Conservation (phyloP, 2,888 invertebrate species). For the Aproaerema taeniolella region DNA sequence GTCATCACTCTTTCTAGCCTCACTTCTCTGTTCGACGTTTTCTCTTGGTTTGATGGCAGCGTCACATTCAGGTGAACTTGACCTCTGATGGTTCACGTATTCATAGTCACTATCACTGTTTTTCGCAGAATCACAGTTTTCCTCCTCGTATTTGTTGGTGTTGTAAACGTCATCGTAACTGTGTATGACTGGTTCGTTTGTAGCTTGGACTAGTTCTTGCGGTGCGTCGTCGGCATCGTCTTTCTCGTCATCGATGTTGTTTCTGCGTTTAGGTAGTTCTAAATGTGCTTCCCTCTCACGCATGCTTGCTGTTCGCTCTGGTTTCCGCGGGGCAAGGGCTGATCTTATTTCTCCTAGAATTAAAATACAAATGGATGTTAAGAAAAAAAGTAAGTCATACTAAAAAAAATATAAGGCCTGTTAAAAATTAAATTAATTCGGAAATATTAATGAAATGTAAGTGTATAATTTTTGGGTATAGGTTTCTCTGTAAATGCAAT, state of each 20-base stretch:
- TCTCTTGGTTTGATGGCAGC: constrained; percentile 71
- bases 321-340: constrained; percentile 88
- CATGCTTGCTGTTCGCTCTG: constrained; percentile 91
- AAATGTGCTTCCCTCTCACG: constrained; percentile 84
- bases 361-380: constrained; percentile 13
- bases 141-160: constrained; percentile 64
- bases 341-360: constrained; percentile 87
- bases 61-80: constrained; percentile 83
- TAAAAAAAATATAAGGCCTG: constrained; percentile 7
- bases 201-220: constrained; percentile 63
- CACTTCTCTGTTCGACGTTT: constrained; percentile 38
- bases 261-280: constrained; percentile 74
- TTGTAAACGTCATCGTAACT: constrained; percentile 72
- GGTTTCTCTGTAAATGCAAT: too few relatives aligned
- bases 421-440: too few relatives aligned
- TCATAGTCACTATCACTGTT: constrained; percentile 80
- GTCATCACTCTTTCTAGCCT: constrained; percentile 44
- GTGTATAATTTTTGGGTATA: too few relatives aligned
- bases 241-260: constrained; percentile 72
- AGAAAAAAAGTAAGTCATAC: too few relatives aligned
- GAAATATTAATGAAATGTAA: not conserved
- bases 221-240: constrained; percentile 66
- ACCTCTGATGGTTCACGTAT: constrained; percentile 80
- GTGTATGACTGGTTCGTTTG: constrained; percentile 64
- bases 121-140: constrained; percentile 63